Evolutionary conservation across 1,140 invertebrate species (phyloP).

Genomic region (Drosophila pruinosa): DNA sequence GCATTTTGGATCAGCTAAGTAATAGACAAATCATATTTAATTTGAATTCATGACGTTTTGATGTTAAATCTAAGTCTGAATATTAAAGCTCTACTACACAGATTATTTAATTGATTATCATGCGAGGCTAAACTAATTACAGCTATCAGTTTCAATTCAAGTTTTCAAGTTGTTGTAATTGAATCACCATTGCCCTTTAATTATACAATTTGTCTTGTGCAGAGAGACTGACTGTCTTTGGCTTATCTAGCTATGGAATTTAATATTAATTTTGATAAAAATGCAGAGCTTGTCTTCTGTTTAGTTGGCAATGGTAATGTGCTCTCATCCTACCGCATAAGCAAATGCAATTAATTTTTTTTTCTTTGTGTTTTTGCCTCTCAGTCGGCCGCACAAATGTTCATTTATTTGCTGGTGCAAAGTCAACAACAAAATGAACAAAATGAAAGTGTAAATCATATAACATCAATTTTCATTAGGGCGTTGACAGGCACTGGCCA

Average conservation of each 20-base stretch:
- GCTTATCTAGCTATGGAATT: slow-evolving; percentile 7
- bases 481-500: slow-evolving; percentile 55
- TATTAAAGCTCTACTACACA: no score
- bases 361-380: neutral
- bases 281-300: slow-evolving; percentile 4
- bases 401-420: slow-evolving; percentile 48
- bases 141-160: no score
- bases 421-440: slow-evolving; percentile 53
- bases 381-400: slow-evolving; percentile 37
- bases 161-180: no score
- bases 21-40: no score
- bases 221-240: neutral
- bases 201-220: neutral
- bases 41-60: no score
- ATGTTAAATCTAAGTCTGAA: no score
- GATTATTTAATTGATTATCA: no score
- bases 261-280: slow-evolving; percentile 35
- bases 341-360: slow-evolving; percentile 63
- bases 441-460: slow-evolving; percentile 73
- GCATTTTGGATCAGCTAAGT: neutral
- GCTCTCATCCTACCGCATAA: slow-evolving; percentile 7
- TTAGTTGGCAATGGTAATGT: slow-evolving; percentile 36
- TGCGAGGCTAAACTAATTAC: no score
- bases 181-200: neutral
- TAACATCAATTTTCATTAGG: slow-evolving; percentile 77